A percentile compares a stretch with the other conserved stretches of the same genome.
Conservation (phyloP, 1,140 invertebrate species). For the Drosophila kepulauana region DNA sequence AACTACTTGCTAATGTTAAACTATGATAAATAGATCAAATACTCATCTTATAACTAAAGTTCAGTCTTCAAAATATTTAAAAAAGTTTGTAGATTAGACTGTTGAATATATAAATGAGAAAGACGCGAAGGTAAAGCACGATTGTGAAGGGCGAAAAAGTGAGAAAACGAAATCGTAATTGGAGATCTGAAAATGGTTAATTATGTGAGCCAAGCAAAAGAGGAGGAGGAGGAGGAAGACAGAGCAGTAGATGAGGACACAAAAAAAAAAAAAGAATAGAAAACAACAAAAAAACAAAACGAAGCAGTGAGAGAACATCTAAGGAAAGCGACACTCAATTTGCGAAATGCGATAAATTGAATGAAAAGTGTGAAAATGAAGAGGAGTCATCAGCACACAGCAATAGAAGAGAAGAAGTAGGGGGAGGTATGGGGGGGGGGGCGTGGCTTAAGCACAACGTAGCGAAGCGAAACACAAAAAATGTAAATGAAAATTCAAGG, state of each 20-base stretch:
- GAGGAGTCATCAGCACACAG: constrained; percentile 68
- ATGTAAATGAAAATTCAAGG: constrained; percentile 82
- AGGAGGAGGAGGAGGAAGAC: neutral
- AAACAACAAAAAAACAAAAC: neutral
- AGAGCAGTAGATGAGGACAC: neutral
- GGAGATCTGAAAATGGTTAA: constrained; percentile 30
- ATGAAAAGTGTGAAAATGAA: constrained; percentile 83
- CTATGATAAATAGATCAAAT: too few relatives aligned
- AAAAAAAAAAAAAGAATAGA: neutral
- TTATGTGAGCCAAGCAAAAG: constrained; percentile 7
- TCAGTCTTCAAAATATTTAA: too few relatives aligned
- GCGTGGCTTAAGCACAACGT: constrained; percentile 39
- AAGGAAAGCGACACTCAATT: constrained; percentile 78
- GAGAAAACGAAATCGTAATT: neutral
- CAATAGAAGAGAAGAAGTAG: neutral
- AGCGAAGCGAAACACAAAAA: constrained; percentile 62
- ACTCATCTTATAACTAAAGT: too few relatives aligned
- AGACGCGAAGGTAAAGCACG: neutral
- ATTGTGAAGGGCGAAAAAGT: neutral
- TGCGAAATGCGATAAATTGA: constrained; percentile 82
- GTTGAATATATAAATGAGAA: too few relatives aligned
- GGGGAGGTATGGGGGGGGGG: neutral
- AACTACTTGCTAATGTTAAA: too few relatives aligned
- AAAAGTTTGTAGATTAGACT: too few relatives aligned
- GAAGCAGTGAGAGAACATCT: constrained; percentile 50